Evolutionary conservation across 2,888 invertebrate genomes (phyloP).

Genomic region (Phragmatobia fuliginosa): DNA sequence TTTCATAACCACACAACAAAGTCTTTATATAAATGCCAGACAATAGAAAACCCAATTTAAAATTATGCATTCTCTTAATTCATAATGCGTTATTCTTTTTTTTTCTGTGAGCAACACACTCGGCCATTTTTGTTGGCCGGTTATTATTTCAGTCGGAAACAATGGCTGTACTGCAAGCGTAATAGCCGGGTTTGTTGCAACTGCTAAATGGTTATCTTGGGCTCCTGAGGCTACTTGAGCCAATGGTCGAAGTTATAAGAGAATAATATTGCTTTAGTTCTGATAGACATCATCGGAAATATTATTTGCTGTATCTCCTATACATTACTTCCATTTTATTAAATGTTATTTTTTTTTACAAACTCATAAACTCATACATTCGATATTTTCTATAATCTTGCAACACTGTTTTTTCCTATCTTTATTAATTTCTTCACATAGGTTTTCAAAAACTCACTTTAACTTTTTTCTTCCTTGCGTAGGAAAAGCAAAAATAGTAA

Average conservation of each 20-base stretch:
- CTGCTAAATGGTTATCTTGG: conserved; percentile 83
- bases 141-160: conserved; percentile 79
- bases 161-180: conserved; percentile 71
- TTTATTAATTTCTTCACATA: too few relatives aligned
- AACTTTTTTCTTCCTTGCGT: too few relatives aligned
- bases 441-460: too few relatives aligned
- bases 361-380: too few relatives aligned
- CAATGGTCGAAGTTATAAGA: conserved; percentile 51
- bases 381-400: too few relatives aligned
- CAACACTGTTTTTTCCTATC: too few relatives aligned
- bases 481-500: too few relatives aligned
- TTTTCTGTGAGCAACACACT: conserved; percentile 41
- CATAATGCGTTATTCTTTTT: conserved; percentile 34
- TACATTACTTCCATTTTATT: too few relatives aligned
- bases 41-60: conserved; percentile 16
- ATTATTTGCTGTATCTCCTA: too few relatives aligned
- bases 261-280: background rate
- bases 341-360: too few relatives aligned
- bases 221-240: conserved; percentile 66
- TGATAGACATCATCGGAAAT: background rate
- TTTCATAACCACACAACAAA: background rate
- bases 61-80: conserved; percentile 26
- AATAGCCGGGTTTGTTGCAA: conserved; percentile 80
- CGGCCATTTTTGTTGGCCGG: conserved; percentile 66
- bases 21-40: conserved; percentile 7